Evolutionary conservation across 2,113 vertebrate genomes (phyloP).

Genomic region (Hystrix cristata): DNA sequence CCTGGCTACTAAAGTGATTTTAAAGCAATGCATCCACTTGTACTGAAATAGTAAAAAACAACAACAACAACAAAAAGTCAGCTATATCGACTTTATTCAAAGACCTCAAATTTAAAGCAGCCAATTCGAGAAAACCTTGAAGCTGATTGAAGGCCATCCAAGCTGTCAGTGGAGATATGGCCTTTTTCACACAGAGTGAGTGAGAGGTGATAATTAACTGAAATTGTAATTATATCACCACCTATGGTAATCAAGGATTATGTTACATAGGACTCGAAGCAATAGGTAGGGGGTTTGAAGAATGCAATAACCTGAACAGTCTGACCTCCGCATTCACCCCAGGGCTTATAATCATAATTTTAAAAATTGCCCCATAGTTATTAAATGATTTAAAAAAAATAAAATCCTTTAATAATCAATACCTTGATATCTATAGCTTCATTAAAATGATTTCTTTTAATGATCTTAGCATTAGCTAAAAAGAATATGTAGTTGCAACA

Average conservation of each 20-base stretch:
- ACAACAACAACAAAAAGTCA: not conserved
- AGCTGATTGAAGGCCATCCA: not conserved
- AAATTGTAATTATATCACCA: conserved; percentile 18
- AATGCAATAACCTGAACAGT: not conserved
- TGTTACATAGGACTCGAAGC: not conserved
- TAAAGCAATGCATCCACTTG: not conserved
- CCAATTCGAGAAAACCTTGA: not conserved
- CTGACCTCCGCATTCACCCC: not conserved
- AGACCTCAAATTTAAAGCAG: not conserved
- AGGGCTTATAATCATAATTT: not conserved
- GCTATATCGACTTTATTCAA: not conserved
- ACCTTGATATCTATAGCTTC: not conserved
- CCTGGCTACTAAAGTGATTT: not conserved
- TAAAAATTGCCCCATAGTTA: not conserved
- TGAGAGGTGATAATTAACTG: conserved; percentile 25
- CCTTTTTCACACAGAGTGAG: not conserved
- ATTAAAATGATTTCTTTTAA: not conserved
- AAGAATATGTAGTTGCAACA: not conserved
- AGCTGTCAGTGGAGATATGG: not conserved
- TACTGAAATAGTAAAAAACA: not conserved
- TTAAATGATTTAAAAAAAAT: conserved; percentile 16
- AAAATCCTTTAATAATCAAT: not conserved
- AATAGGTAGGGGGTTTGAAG: not conserved
- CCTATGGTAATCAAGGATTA: not conserved
- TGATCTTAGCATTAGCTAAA: not conserved